Conservation (phyloP, 2,888 invertebrate species). For the Cheilosia urbana region DNA sequence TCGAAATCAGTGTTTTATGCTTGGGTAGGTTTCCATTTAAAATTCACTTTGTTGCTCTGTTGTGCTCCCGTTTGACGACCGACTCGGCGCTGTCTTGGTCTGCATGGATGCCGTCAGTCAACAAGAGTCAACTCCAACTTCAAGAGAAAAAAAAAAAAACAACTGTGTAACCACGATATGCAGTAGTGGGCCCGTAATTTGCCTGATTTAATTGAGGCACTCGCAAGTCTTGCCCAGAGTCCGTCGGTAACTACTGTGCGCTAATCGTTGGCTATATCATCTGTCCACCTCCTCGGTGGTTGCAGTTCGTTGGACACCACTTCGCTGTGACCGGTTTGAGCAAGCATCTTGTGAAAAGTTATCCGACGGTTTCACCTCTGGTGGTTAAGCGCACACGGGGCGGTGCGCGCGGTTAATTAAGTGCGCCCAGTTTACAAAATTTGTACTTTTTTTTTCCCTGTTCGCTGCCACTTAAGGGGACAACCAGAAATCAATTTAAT, state of each 20-base stretch:
- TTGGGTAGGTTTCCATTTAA: constrained; percentile 75
- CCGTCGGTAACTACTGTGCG: constrained; percentile 49
- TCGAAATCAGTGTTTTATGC: constrained; percentile 75
- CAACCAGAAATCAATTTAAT: constrained; percentile 72
- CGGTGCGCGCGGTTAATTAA: constrained; percentile 66
- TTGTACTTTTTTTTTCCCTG: constrained; percentile 29
- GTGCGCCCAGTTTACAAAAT: constrained; percentile 70
- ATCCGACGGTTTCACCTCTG: constrained; percentile 7
- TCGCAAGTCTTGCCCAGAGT: constrained; percentile 29
- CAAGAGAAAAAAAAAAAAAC: constrained; percentile 13
- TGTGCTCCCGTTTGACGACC: constrained; percentile 65
- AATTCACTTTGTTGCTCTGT: constrained; percentile 68
- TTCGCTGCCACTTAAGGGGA: constrained; percentile 30
- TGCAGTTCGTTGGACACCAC: constrained; percentile 18
- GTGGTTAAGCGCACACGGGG: constrained; percentile 58
- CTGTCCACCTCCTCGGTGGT: constrained; percentile 67
- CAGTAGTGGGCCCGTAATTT: constrained; percentile 70
- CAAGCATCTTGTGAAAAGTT: constrained; percentile 30
- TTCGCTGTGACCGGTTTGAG: constrained; percentile 27
- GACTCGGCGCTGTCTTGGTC: constrained; percentile 8
- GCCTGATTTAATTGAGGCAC: constrained; percentile 75
- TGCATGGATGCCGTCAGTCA: constrained; percentile 56
- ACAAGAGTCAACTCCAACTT: constrained; percentile 59
- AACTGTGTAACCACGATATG: constrained; percentile 21
- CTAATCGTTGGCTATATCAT: constrained; percentile 71